Percentiles rank a stretch among this genome's conserved stretches.
These are phyloP conservation scores for Habroteleia sp. DNA, from an alignment of 2,888 invertebrate genomes.

Conservation along the genomic window DNA sequence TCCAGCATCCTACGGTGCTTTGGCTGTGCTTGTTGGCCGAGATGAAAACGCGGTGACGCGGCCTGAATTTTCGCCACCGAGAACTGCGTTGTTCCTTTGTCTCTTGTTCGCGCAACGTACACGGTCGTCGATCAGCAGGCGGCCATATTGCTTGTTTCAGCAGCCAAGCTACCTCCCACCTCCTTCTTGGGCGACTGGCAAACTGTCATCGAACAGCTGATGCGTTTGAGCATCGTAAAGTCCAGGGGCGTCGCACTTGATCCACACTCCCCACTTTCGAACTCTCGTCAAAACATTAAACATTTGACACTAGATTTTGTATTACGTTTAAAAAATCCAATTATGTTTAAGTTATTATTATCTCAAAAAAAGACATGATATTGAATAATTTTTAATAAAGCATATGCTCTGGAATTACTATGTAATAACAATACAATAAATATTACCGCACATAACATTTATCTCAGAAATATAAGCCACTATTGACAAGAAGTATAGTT, in stretches of 20 bases:
- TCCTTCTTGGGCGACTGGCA: slow-evolving; percentile 69
- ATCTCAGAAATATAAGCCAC: too few relatives aligned
- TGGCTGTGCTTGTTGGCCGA: slow-evolving; percentile 49
- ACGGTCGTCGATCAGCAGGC: slow-evolving; percentile 76
- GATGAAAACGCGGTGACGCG: slow-evolving; percentile 65
- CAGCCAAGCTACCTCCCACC: slow-evolving; percentile 63
- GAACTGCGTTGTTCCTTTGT: slow-evolving; percentile 77
- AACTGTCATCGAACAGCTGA: slow-evolving; percentile 80
- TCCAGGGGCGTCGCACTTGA: slow-evolving; percentile 22
- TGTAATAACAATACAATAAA: too few relatives aligned
- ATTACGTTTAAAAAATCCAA: too few relatives aligned
- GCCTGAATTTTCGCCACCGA: slow-evolving; percentile 68
- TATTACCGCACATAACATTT: too few relatives aligned
- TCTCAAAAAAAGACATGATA: too few relatives aligned
- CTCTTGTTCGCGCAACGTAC: slow-evolving; percentile 69
- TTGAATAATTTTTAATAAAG: too few relatives aligned
- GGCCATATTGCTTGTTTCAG: slow-evolving; percentile 80
- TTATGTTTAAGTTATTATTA: too few relatives aligned
- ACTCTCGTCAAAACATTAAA: slow-evolving; percentile 4
- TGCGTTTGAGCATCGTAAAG: slow-evolving; percentile 65
- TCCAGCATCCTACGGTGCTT: slow-evolving; percentile 88
- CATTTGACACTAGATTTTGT: too few relatives aligned
- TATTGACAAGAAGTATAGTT: too few relatives aligned
- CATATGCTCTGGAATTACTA: too few relatives aligned
- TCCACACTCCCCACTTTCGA: background rate